These are phyloP conservation scores for Colletes collaris DNA, from an alignment of 2,888 invertebrate species.

Conservation along the genomic window DNA sequence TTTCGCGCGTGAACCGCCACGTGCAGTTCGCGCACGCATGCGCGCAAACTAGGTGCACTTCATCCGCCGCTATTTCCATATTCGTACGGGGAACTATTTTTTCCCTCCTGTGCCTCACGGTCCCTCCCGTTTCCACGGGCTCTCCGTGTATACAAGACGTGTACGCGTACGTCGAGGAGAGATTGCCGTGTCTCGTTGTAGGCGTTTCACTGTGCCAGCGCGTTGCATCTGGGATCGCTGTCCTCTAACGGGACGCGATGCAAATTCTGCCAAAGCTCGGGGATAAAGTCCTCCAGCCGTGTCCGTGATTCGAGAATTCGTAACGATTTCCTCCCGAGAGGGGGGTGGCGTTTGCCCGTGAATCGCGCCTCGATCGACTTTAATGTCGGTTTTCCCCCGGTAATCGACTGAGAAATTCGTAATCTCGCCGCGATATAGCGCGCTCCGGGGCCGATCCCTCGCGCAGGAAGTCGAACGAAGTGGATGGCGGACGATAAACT, in stretches of 20 bases:
- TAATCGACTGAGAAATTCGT: slow-evolving; percentile 22
- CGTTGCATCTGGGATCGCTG: slow-evolving; percentile 49
- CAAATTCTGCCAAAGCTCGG: slow-evolving; percentile 54
- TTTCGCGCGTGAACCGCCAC: slow-evolving; percentile 10
- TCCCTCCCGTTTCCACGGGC: background rate
- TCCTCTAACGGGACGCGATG: slow-evolving; percentile 59
- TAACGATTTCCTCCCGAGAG: slow-evolving; percentile 9
- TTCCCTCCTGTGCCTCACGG: background rate
- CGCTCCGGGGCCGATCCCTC: background rate
- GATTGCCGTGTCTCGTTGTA: slow-evolving; percentile 46
- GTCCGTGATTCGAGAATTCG: slow-evolving; percentile 1
- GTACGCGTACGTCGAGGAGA: slow-evolving; percentile 15
- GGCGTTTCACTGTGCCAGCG: slow-evolving; percentile 42
- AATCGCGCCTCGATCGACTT: slow-evolving; percentile 1
- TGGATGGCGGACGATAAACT: background rate
- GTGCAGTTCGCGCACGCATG: slow-evolving; percentile 27
- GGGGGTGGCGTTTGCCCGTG: background rate
- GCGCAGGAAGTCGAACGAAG: slow-evolving; percentile 18
- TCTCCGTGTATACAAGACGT: background rate
- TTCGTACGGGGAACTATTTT: slow-evolving; percentile 67
- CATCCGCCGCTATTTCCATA: slow-evolving; percentile 71
- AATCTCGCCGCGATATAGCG: background rate
- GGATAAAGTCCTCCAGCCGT: slow-evolving; percentile 35
- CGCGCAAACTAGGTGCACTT: slow-evolving; percentile 63
- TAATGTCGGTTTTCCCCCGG: background rate